A percentile compares a stretch with the other conserved stretches of the same genome.
Conservation (phyloP, 1,140 invertebrate species). For the Reticulitermes speratus region DNA sequence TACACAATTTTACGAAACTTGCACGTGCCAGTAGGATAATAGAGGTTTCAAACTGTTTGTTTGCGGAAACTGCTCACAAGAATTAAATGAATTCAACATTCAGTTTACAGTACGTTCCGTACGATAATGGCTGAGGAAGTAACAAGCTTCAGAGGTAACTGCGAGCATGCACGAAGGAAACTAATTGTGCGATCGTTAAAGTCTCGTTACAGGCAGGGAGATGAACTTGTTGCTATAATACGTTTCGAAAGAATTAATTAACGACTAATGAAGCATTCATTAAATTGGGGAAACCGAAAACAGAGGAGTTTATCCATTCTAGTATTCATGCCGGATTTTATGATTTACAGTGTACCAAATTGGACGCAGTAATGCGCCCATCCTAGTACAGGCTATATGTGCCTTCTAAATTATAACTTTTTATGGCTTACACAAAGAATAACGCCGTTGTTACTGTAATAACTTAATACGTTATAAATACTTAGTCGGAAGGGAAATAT, state of each 20-base stretch:
- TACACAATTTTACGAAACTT: too few relatives aligned
- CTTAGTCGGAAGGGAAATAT: not conserved
- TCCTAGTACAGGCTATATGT: not conserved
- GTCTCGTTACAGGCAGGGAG: constrained; percentile 1
- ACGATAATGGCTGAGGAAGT: not conserved
- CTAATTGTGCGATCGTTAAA: constrained; percentile 7
- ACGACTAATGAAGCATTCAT: not conserved
- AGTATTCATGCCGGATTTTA: not conserved
- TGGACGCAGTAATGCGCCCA: not conserved
- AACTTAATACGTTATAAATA: not conserved
- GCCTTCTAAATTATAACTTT: not conserved
- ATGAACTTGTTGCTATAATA: not conserved
- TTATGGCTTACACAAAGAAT: not conserved
- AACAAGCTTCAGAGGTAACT: not conserved
- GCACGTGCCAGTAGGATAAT: not conserved
- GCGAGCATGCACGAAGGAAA: not conserved
- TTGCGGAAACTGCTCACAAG: not conserved
- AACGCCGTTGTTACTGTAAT: not conserved
- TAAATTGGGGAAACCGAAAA: not conserved
- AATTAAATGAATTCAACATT: not conserved
- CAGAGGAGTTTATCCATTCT: too few relatives aligned
- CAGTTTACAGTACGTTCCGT: not conserved
- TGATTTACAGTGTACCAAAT: not conserved
- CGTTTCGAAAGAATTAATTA: not conserved
- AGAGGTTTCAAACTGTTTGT: not conserved